Conservation (phyloP, 2,113 vertebrate genomes). For the Ammospiza caudacuta region DNA sequence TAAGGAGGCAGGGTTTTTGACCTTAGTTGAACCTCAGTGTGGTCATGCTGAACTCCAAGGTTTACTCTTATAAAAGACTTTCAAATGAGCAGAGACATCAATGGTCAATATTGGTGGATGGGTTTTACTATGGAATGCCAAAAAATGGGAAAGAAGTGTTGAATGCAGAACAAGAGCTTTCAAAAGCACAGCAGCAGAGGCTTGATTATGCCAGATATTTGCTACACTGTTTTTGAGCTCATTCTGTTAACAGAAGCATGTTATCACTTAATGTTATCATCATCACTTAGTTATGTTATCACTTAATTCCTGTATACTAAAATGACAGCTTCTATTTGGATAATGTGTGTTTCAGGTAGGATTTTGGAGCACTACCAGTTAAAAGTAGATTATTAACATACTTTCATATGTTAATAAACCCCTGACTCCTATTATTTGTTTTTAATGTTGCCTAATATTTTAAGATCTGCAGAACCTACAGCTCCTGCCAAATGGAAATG, state of each 20-base stretch:
- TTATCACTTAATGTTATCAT: not conserved
- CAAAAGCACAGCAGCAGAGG: not conserved
- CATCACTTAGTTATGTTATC: not conserved
- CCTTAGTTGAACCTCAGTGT: not conserved
- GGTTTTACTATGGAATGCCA: not conserved
- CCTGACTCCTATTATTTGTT: not conserved
- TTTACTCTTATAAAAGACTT: not conserved
- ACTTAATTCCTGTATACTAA: not conserved
- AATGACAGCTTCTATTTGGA: not conserved
- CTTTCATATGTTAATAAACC: not conserved
- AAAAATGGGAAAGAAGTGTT: not conserved
- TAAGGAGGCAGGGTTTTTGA: not conserved
- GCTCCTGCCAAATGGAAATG: not conserved
- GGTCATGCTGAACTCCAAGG: not conserved
- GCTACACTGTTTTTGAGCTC: not conserved
- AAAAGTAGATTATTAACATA: not conserved
- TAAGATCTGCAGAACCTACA: not conserved
- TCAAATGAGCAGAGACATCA: not conserved
- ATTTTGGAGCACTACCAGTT: not conserved
- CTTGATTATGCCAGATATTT: not conserved
- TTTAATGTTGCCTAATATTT: not conserved
- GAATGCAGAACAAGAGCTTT: not conserved
- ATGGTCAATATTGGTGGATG: not conserved
- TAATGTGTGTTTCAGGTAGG: not conserved
- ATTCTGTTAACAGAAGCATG: not conserved